Percentiles rank a stretch among this genome's conserved stretches.
Conservation (phyloP, 2,797 vertebrate species). For the Telmatherina bonti region DNA sequence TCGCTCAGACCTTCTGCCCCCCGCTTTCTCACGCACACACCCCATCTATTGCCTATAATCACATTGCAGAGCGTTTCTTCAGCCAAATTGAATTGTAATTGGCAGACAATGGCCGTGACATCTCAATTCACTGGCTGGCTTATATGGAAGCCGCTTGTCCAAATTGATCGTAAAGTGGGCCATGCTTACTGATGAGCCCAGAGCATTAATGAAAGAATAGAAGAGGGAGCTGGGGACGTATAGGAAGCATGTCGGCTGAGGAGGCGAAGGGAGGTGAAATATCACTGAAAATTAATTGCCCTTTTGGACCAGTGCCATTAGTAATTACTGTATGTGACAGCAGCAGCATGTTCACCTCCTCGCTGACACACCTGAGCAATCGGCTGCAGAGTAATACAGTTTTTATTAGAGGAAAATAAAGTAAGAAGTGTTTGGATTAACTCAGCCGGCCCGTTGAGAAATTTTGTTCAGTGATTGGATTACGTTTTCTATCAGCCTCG, state of each 20-base stretch:
- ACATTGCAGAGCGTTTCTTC: conserved; percentile 69
- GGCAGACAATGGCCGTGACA: conserved; percentile 76
- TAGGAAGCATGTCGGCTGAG: conserved; percentile 28
- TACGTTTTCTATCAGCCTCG: conserved; percentile 2
- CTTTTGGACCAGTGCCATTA: conserved; percentile 43
- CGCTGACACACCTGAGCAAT: conserved; percentile 30
- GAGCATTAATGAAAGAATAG: conserved; percentile 65
- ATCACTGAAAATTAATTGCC: conserved; percentile 53
- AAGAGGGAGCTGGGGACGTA: conserved; percentile 24
- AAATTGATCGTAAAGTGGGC: conserved; percentile 72
- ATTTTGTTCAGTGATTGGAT: conserved; percentile 23
- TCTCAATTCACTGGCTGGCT: conserved; percentile 68
- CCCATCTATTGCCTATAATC: conserved; percentile 61
- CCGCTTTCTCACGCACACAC: conserved; percentile 14
- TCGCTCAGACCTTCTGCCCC: conserved; percentile 4
- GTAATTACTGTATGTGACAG: conserved; percentile 47
- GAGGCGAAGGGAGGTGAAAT: conserved; percentile 18
- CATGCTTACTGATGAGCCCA: conserved; percentile 58
- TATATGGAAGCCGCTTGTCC: conserved; percentile 63
- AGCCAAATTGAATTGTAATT: conserved; percentile 81
- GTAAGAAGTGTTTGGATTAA: conserved; percentile 15
- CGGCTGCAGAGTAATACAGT: conserved; percentile 18
- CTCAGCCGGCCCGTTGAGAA: background rate
- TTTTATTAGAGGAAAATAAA: conserved; percentile 14
- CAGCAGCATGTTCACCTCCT: conserved; percentile 20